Evolutionary conservation across 2,113 vertebrate species (phyloP).

Genomic region (Propithecus coquereli): DNA sequence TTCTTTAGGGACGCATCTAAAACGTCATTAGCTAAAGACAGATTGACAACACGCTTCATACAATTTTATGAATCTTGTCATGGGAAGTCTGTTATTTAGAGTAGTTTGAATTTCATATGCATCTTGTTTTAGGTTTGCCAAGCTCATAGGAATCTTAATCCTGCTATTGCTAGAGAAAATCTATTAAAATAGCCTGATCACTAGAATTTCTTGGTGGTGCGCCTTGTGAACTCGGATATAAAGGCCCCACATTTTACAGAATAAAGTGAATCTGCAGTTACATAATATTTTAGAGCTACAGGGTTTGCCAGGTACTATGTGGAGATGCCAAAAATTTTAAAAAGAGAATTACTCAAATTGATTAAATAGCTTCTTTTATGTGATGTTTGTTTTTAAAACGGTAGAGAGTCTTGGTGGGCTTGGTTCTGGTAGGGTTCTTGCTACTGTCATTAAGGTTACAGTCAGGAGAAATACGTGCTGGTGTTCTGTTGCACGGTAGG

Average conservation of each 20-base stretch:
- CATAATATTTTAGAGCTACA: neutral
- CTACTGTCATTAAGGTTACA: neutral
- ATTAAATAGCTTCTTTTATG: neutral
- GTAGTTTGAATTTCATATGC: neutral
- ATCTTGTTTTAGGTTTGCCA: neutral
- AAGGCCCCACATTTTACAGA: neutral
- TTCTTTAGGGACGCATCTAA: slow-evolving; percentile 52
- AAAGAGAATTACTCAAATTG: neutral
- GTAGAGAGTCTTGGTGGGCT: neutral
- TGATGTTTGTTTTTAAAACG: neutral
- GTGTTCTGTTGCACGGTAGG: neutral
- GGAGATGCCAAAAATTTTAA: neutral
- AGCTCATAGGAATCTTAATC: neutral
- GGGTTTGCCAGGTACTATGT: neutral
- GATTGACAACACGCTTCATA: neutral
- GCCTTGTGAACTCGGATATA: neutral
- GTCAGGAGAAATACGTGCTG: neutral
- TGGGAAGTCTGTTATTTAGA: neutral
- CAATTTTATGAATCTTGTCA: neutral
- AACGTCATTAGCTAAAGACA: slow-evolving; percentile 32
- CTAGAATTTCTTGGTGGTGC: neutral
- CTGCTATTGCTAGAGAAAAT: neutral
- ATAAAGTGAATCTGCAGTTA: neutral
- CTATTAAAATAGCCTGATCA: neutral
- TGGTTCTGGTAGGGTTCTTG: neutral